Evolutionary conservation across 2,797 vertebrate genomes (phyloP).

Genomic region (Bovichtus variegatus): DNA sequence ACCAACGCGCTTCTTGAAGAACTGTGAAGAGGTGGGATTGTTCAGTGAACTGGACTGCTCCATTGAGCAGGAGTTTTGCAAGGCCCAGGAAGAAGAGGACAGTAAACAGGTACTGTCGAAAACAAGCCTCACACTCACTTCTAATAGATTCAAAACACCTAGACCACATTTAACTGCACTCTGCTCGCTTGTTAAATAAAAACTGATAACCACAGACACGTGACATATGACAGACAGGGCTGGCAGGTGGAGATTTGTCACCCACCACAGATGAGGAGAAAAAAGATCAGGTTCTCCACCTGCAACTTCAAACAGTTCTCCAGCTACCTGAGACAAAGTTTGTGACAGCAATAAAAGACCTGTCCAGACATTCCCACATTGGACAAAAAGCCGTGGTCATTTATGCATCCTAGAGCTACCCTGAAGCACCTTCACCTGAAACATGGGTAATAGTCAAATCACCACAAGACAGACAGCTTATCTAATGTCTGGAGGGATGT

Average conservation of each 20-base stretch:
- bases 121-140: constrained; percentile 22
- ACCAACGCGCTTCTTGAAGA: constrained; percentile 98
- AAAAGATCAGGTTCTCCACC: constrained; percentile 69
- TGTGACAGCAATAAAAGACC: constrained; percentile 52
- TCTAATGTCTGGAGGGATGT: constrained; percentile 77
- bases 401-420: constrained; percentile 66
- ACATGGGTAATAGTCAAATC: constrained; percentile 66
- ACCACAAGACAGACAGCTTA: constrained; percentile 79
- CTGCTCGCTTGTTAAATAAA: constrained; percentile 16
- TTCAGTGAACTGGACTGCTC: constrained; percentile 98
- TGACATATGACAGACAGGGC: constrained; percentile 53
- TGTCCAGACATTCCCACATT: constrained; percentile 49
- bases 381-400: constrained; percentile 60
- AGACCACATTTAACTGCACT: constrained; percentile 30
- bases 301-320: constrained; percentile 75
- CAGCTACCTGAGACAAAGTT: constrained; percentile 47
- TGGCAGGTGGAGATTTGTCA: constrained; percentile 66
- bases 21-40: constrained; percentile 98
- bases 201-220: constrained; percentile 22
- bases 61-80: constrained; percentile 97
- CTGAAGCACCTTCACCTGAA: constrained; percentile 57
- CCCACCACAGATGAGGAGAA: constrained; percentile 57
- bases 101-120: constrained; percentile 91
- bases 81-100: constrained; percentile 97
- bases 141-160: constrained; percentile 37